Evolutionary conservation across 2,888 invertebrate species (phyloP), one percentile per base, ranked within the genome.

Genomic region (Philonicus albiceps): DNA sequence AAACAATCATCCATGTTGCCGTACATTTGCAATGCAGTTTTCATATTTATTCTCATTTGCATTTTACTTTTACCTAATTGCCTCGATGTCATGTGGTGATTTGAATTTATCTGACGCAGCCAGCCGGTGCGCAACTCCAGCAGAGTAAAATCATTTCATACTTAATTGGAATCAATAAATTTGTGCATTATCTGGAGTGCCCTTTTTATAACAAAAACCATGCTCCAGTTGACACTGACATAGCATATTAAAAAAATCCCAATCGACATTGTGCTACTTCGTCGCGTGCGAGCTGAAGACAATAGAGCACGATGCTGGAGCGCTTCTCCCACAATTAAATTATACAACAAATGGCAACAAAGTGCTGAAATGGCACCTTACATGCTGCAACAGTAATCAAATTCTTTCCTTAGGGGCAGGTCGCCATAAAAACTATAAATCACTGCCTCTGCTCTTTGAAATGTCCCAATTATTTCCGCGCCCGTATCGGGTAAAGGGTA

Each of bases 401-500:
- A 83, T 83, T 64, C 37, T 40, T 31, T 34, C 31, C 30, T 72
- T 49, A n/a, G n/a, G 34, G 34, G 72, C 64, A 72, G 55, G 72
- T 83, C 83, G 22, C 31, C 22, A 55, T 55, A 53, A 80, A 37
- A 83, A 40, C 72, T n/a, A 83, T 83, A 83, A 83, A 83, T 83
- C 83, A 83, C 55, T 37, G 64, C 72, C 72, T 40, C 37, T 64
- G 30, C 37, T 34, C 83, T 64, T 37, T 72, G 27, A 64, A 72
- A 55, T 72, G 83, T 64, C 40, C 64, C 64, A 83, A 72, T 83
- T 83, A 83, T 40, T 64, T 53, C 80, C 83, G 72, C 49, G 31
- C 72, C 64, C 72, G 40, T 37, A 64, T 31, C 19, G 78, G 22
- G 37, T 34, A 53, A 53, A 31, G 53, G 49, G 53, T 80, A 13